A percentile compares a stretch with the other conserved stretches of the same genome.
These are phyloP conservation scores for Rhyacophila evoluta DNA, from an alignment of 2,888 invertebrate genomes.

Conservation along the genomic window DNA sequence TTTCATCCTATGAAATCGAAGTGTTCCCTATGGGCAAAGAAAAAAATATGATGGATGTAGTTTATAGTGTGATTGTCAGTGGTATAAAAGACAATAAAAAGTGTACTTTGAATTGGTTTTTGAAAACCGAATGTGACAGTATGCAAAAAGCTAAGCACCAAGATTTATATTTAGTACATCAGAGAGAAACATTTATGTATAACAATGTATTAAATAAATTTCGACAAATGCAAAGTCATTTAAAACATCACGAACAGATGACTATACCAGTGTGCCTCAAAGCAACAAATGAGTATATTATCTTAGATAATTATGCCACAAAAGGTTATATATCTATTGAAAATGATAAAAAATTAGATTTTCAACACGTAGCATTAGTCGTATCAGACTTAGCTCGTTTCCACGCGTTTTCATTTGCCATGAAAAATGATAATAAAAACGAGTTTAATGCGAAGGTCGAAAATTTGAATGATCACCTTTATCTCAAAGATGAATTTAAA, in stretches of 20 bases:
- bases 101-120: conserved; percentile 31
- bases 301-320: conserved; percentile 56
- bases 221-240: conserved; percentile 37
- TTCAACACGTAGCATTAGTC: conserved; percentile 56
- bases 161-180: conserved; percentile 36
- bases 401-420: conserved; percentile 58
- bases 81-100: conserved; percentile 38
- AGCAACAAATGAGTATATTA: conserved; percentile 36
- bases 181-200: conserved; percentile 47
- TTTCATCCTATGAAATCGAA: background rate
- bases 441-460: conserved; percentile 53
- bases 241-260: conserved; percentile 31
- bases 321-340: conserved; percentile 48
- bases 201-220: conserved; percentile 44
- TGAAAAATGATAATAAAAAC: conserved; percentile 56
- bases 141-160: conserved; percentile 32
- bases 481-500: conserved; percentile 35
- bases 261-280: conserved; percentile 36
- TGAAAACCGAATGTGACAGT: conserved; percentile 45
- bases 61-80: conserved; percentile 41
- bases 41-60: conserved; percentile 39
- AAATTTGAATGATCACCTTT: conserved; percentile 41
- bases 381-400: conserved; percentile 58
- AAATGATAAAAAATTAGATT: conserved; percentile 55
- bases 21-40: conserved; percentile 13